These are phyloP conservation scores for Drosophila serrata DNA, from an alignment of 1,140 invertebrate species.

Conservation along the genomic window DNA sequence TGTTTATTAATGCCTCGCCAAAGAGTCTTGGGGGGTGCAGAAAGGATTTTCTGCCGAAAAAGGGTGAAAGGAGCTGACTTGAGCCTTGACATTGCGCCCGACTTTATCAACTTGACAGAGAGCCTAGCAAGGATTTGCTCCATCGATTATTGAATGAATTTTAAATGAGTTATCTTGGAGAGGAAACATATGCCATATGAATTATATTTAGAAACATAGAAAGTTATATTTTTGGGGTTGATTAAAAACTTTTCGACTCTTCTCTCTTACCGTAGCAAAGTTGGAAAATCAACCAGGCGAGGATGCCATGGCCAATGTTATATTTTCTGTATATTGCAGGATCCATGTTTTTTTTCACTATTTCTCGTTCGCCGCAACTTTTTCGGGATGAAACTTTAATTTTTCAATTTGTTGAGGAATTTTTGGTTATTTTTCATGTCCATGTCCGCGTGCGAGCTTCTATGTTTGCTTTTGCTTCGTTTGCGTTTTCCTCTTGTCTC, in stretches of 20 bases:
- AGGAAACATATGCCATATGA: conserved; percentile 29
- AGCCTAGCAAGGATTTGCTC: neutral
- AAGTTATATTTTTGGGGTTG: conserved; percentile 21
- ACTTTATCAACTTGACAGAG: conserved; percentile 36
- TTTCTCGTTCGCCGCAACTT: conserved; percentile 29
- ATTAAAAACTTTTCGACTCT: conserved; percentile 26
- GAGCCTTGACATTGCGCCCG: conserved; percentile 39
- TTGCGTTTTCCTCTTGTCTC: conserved; percentile 62
- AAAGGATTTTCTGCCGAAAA: conserved; percentile 4
- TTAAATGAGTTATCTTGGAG: conserved; percentile 29
- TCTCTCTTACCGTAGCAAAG: conserved; percentile 32
- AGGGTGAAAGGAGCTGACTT: neutral
- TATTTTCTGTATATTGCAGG: conserved; percentile 9
- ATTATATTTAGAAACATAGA: conserved; percentile 7
- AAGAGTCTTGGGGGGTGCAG: conserved; percentile 22
- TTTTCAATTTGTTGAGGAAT: conserved; percentile 78
- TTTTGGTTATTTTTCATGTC: conserved; percentile 73
- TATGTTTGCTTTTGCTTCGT: conserved; percentile 58
- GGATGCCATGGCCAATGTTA: conserved; percentile 6
- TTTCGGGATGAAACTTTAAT: conserved; percentile 71
- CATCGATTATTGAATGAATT: conserved; percentile 52
- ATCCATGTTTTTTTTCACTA: conserved; percentile 26
- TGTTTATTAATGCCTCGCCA: conserved; percentile 67
- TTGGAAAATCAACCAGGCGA: conserved; percentile 22
- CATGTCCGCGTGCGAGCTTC: conserved; percentile 25